phyloP scores from a whole-genome alignment of 2,888 invertebrate species.

The Tinea semifulvella region DNA sequence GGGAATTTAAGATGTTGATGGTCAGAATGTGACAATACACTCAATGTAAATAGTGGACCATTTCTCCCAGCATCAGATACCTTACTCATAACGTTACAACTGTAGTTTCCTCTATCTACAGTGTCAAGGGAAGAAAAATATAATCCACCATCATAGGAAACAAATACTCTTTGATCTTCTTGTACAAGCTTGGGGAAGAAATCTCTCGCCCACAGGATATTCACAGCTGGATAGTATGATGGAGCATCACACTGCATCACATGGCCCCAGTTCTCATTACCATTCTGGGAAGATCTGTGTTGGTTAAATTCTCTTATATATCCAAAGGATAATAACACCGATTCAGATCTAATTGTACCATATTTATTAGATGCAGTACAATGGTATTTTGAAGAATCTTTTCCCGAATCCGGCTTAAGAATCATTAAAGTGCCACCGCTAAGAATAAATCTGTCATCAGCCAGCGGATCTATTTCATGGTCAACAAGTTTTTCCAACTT shows the following conservation, averaged over 20 bases:
- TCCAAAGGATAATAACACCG: conserved; percentile 88
- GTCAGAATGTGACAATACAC: conserved; percentile 86
- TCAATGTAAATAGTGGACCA: conserved; percentile 87
- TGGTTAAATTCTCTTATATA: conserved; percentile 90
- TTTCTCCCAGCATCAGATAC: conserved; percentile 89
- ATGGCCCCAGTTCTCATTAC: conserved; percentile 94
- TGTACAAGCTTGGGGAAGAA: conserved; percentile 93
- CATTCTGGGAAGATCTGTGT: conserved; percentile 83
- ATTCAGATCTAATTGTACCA: conserved; percentile 89
- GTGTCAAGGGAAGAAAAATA: conserved; percentile 94
- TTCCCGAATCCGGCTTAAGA: conserved; percentile 80
- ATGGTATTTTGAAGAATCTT: conserved; percentile 89
- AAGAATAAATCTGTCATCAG: conserved; percentile 79
- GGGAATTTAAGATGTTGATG: conserved; percentile 92
- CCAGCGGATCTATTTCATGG: conserved; percentile 79
- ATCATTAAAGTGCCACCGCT: conserved; percentile 94
- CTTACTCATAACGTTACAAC: conserved; percentile 89
- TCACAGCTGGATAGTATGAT: conserved; percentile 87
- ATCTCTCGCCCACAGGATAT: conserved; percentile 91
- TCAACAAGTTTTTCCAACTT: conserved; percentile 79
- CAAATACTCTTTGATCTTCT: conserved; percentile 91
- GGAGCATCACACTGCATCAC: conserved; percentile 93
- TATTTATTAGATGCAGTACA: conserved; percentile 91
- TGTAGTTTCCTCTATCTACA: conserved; percentile 90
- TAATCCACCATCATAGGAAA: conserved; percentile 91